Base-by-base conservation (phyloP, 2,888 invertebrate genomes). In the Chromoteleia sp. region DNA sequence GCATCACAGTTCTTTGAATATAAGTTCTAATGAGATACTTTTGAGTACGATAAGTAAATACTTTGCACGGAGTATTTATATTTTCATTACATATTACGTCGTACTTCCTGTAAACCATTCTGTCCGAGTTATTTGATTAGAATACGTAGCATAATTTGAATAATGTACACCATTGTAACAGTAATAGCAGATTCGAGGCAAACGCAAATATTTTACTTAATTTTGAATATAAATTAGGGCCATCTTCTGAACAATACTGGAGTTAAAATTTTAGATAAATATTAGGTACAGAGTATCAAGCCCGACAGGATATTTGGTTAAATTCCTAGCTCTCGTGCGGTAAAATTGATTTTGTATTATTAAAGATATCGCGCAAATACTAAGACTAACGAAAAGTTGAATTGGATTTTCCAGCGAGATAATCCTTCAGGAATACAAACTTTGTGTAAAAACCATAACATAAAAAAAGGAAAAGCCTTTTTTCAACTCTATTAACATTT, bases 121-220 rank as follows among this genome's bases (percentile, higher is more conserved):
- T 21, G 2, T 0, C 14, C 1, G 10, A 41, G 30, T 67, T 67
- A 54, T 67, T 67, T 41, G 41, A 41, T 41, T n/a, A 54, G 52
- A 41, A 43, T 41, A 52, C 43, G 15, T 33, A 33, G 12, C 56
- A 56, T 56, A 68, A 45, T 56, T 41, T 43, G 45, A 54, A 56
- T 68, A 68, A 68, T 68, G 19, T 17, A 43, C 39, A 17, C 30
- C 45, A 12, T 41, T 67, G 54, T 68, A 68, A 33, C 21, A 17
- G 56, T 54, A 41, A 68, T 68, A 56, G 68, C 19, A 2, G 5
- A 56, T 21, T 45, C 30, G 52, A 56, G 29, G 19, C 39, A 56
- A 68, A 45, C 45, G 68, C 43, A 52, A 65, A 65, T 65, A 65
- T 29, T 50, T 25, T 25, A 50, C 52, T 65, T 65, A 65, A 54